A percentile compares a stretch with the other conserved stretches of the same genome.
These are phyloP conservation scores for Tipula lateralis DNA, from an alignment of 2,888 invertebrate species.

Conservation along the genomic window DNA sequence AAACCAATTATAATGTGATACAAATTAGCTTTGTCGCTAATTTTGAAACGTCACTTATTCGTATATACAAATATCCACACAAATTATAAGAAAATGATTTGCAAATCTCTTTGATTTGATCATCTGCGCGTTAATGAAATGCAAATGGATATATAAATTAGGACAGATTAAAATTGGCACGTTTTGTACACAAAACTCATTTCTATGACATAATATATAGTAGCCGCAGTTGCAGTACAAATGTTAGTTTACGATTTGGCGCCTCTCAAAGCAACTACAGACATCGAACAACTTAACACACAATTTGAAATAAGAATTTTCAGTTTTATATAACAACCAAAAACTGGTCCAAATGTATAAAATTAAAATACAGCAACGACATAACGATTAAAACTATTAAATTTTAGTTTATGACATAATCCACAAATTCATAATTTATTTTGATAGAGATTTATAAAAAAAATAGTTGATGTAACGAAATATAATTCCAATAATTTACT, in stretches of 20 bases:
- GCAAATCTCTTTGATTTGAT: background rate
- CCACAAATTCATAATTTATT: too few relatives aligned
- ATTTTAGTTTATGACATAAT: background rate
- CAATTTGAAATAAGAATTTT: background rate
- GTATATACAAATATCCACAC: background rate
- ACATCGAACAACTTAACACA: background rate
- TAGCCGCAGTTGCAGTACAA: background rate
- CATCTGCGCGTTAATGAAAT: background rate
- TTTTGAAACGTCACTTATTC: background rate
- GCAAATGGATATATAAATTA: background rate
- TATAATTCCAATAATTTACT: too few relatives aligned
- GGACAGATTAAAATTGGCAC: background rate
- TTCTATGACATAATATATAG: background rate
- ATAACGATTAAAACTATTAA: background rate
- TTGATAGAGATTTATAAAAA: too few relatives aligned
- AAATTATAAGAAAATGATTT: background rate
- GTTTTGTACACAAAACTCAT: background rate
- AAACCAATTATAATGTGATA: background rate
- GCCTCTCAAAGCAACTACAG: background rate
- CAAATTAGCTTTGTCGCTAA: background rate
- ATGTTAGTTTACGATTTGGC: background rate
- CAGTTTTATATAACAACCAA: background rate
- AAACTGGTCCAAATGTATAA: background rate
- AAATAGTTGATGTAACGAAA: too few relatives aligned
- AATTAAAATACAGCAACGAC: background rate